A percentile compares a stretch with the other conserved stretches of the same genome.
Evolutionary conservation across 2,888 invertebrate genomes (phyloP).

Genomic region (Nemapogon koenigi): DNA sequence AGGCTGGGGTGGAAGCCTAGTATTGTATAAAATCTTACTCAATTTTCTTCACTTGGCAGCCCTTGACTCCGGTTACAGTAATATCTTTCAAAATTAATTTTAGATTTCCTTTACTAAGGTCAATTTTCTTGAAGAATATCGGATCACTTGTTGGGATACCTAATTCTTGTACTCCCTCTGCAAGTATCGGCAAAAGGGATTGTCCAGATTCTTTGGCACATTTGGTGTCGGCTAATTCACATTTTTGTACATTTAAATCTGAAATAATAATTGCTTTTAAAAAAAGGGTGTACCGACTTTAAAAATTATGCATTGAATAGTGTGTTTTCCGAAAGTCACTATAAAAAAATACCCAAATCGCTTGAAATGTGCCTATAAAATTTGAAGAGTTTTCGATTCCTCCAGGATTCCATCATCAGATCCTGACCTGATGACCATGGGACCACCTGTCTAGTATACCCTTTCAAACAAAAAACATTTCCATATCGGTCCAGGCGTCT

Average conservation of each 20-base stretch:
- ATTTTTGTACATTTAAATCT: slow-evolving; percentile 31
- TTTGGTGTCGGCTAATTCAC: slow-evolving; percentile 28
- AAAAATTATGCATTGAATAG: no score
- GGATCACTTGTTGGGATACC: slow-evolving; percentile 29
- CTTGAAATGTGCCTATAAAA: no score
- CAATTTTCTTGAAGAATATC: slow-evolving; percentile 22
- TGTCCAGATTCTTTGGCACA: slow-evolving; percentile 28
- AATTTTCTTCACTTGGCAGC: slow-evolving; percentile 26
- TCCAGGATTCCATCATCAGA: no score
- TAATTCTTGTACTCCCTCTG: slow-evolving; percentile 27
- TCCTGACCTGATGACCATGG: no score
- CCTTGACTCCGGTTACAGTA: slow-evolving; percentile 26
- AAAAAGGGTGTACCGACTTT: no score
- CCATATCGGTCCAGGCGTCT: no score
- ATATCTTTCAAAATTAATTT: slow-evolving; percentile 25
- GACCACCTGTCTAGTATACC: no score
- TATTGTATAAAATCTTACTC: slow-evolving; percentile 32
- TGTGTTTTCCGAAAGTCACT: no score
- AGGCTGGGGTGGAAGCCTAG: no score
- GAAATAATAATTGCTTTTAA: slow-evolving; percentile 17
- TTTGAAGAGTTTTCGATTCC: no score
- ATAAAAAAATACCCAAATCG: no score
- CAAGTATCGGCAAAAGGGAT: slow-evolving; percentile 23
- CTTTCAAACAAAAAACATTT: no score
- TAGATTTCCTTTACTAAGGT: slow-evolving; percentile 24